A percentile compares a stretch with the other conserved stretches of the same genome.
Evolutionary conservation across 2,797 vertebrate species (phyloP).

Genomic region (Muscicapa comitata): DNA sequence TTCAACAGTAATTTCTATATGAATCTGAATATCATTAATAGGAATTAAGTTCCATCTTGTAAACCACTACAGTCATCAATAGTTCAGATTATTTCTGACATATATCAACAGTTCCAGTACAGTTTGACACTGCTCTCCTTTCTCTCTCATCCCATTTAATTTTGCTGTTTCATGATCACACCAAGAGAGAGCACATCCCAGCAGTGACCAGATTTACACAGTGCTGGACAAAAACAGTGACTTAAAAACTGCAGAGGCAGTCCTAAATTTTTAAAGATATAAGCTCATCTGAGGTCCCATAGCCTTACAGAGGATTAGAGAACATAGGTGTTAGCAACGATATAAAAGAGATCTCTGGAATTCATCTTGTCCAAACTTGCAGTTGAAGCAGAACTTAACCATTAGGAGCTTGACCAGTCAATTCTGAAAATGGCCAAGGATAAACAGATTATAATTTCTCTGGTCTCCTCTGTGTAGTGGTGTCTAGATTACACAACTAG

Average conservation of each 20-base stretch:
- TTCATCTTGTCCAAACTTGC: accelerated
- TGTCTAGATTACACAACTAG: background rate
- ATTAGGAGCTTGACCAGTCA: background rate
- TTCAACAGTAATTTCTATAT: background rate
- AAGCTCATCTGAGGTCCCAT: background rate
- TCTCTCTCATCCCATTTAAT: background rate
- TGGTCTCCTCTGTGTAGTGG: background rate
- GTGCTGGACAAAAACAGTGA: background rate
- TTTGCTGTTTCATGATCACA: background rate
- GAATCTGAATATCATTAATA: background rate
- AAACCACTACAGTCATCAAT: background rate
- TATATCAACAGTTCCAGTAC: background rate
- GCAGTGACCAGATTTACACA: background rate
- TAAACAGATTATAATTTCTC: background rate
- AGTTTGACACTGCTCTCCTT: background rate
- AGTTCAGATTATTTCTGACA: background rate
- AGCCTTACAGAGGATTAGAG: background rate
- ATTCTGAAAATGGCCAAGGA: background rate
- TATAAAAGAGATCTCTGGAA: background rate
- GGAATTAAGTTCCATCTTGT: background rate
- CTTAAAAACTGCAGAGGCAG: background rate
- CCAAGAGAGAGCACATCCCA: background rate
- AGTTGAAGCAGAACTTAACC: background rate
- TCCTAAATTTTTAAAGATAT: background rate
- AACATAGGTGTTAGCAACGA: background rate